These are phyloP conservation scores for Caenorhabditis sp. DNA, from an alignment of 2,888 invertebrate genomes.

Conservation along the genomic window DNA sequence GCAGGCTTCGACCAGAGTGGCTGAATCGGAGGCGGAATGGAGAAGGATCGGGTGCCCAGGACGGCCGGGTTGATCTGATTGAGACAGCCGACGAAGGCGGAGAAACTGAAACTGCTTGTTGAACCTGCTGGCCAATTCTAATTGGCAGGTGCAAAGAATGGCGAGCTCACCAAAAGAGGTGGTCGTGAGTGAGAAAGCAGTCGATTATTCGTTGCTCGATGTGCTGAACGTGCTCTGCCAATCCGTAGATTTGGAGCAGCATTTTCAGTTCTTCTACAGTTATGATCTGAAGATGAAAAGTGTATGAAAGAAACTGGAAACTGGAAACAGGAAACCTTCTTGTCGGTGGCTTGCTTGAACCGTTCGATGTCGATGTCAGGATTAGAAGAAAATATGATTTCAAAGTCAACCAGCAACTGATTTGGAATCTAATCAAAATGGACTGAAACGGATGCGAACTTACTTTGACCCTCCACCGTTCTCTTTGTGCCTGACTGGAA, in stretches of 20 bases:
- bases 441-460: neutral
- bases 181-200: constrained; percentile 53
- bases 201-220: constrained; percentile 53
- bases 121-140: constrained; percentile 4
- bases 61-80: constrained; percentile 47
- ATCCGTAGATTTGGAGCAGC: constrained; percentile 56
- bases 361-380: constrained; percentile 56
- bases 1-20: constrained; percentile 21
- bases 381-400: constrained; percentile 33
- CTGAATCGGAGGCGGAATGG: constrained; percentile 2
- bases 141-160: constrained; percentile 5
- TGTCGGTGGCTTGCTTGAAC: constrained; percentile 51
- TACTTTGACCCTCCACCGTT: constrained; percentile 47
- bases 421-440: neutral
- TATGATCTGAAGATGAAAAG: constrained; percentile 22
- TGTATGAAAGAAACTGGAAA: too few relatives aligned
- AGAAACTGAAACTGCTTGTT: constrained; percentile 39
- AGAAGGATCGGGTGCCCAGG: neutral
- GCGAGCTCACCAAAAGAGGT: constrained; percentile 53
- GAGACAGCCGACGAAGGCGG: constrained; percentile 49
- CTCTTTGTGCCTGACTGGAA: constrained; percentile 48
- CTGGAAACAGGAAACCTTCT: too few relatives aligned
- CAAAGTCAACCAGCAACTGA: constrained; percentile 50
- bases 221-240: constrained; percentile 44
- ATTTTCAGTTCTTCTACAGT: constrained; percentile 48